These are phyloP conservation scores for Drosophila putrida DNA, from an alignment of 2,888 invertebrate genomes.

Conservation along the genomic window DNA sequence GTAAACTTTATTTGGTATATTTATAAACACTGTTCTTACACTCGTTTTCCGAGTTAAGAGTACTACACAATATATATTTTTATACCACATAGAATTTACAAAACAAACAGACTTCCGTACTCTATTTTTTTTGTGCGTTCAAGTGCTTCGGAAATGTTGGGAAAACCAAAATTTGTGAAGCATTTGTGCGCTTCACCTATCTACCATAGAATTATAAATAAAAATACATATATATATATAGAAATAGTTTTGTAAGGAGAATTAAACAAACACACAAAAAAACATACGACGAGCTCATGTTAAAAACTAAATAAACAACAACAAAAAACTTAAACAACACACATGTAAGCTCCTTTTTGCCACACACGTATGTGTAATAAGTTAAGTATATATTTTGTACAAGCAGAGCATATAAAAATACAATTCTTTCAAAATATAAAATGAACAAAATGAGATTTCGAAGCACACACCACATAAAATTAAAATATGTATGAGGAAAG, in stretches of 20 bases:
- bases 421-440: conserved; percentile 31
- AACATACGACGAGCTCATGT: conserved; percentile 58
- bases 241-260: conserved; percentile 62
- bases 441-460: conserved; percentile 18
- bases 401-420: conserved; percentile 56
- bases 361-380: conserved; percentile 41
- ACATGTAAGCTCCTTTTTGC: conserved; percentile 11
- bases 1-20: conserved; percentile 72
- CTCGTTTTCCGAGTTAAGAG: neutral
- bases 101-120: neutral
- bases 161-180: conserved; percentile 61
- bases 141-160: conserved; percentile 72
- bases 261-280: conserved; percentile 17
- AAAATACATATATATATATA: conserved; percentile 31
- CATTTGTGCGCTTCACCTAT: conserved; percentile 40
- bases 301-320: conserved; percentile 41
- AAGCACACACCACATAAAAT: conserved; percentile 15
- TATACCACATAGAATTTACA: conserved; percentile 73
- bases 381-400: conserved; percentile 68
- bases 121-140: conserved; percentile 31
- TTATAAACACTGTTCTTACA: neutral
- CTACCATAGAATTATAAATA: conserved; percentile 16
- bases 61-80: neutral
- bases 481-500: conserved; percentile 36
- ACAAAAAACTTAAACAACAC: conserved; percentile 21